Base-by-base conservation (phyloP, 2,888 invertebrate species). In the Fragum whitleyi region DNA sequence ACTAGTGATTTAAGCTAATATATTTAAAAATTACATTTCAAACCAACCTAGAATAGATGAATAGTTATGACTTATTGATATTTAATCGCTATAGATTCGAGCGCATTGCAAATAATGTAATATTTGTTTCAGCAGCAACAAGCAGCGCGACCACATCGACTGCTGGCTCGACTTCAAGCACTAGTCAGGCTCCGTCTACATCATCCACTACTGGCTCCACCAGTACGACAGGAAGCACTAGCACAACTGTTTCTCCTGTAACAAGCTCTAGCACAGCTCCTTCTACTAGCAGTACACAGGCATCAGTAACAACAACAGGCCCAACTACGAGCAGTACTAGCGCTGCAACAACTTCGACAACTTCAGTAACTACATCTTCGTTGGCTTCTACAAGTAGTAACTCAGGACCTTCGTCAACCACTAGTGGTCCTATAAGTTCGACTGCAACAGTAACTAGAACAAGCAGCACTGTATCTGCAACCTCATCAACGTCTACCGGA, bases 201-300 rank as follows among this genome's bases (percentile, higher is more conserved):
- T 19, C 19, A 5, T 9, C 47, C 5, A 47, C 47, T 19, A 47
- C 19, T 9, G 14, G 14, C 3, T 16, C 47, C 16, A 47, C 47
- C 16, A n/a, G n/a, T n/a, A n/a, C n/a, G n/a, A n/a, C n/a, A n/a
- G n/a, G n/a, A n/a, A n/a, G n/a, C n/a, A n/a, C n/a, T n/a, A n/a
- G n/a, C n/a, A n/a, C n/a, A n/a, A 9, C 47, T 14, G 21, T 42
- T 32, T 23, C 47, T 51, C 2, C 51, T 11, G 7, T 47, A 26
- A 69, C 69, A 28, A 69, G 62, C 29, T 21, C 42, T 67, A n/a
- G 32, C 16, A 67, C 67, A 39, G 21, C n/a, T 2, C 19, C 39
- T 19, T 2, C 67, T 21, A 67, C 67, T 39, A 39, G 32, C 1
- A 39, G 21, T 39, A 1, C 5, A 19, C n/a, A n/a, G n/a, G n/a